Evolutionary conservation across 2,888 invertebrate genomes (phyloP).

Genomic region (Diarsia mendica): DNA sequence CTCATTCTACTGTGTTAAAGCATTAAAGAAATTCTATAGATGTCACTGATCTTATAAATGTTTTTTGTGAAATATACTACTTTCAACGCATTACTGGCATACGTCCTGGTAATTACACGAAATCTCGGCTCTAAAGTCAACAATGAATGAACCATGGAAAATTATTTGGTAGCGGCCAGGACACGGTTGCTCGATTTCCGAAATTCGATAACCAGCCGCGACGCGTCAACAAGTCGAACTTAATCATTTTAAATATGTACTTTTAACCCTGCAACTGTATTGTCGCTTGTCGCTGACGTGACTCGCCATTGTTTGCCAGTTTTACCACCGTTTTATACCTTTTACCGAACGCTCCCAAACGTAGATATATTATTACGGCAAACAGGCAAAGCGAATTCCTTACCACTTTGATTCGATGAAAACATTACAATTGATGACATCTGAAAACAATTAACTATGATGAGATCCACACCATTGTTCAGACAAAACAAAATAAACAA

Average conservation of each 20-base stretch:
- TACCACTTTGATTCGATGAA: conserved; percentile 51
- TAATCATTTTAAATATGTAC: conserved; percentile 87
- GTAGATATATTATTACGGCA: conserved; percentile 61
- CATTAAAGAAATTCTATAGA: conserved; percentile 33
- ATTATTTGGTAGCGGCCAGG: conserved; percentile 79
- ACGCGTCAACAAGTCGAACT: conserved; percentile 88
- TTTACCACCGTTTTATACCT: conserved; percentile 78
- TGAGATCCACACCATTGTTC: conserved; percentile 32
- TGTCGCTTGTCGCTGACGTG: conserved; percentile 75
- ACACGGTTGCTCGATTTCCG: conserved; percentile 74
- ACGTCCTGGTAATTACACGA: conserved; percentile 60
- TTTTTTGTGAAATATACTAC: conserved; percentile 4
- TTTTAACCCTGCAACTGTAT: conserved; percentile 81
- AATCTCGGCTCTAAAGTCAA: conserved; percentile 60
- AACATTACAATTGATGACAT: conserved; percentile 51
- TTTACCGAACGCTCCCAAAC: conserved; percentile 64
- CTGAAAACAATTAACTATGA: conserved; percentile 44
- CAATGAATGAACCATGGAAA: conserved; percentile 78
- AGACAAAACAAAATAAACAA: conserved; percentile 28
- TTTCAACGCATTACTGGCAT: conserved; percentile 26
- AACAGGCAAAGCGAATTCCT: conserved; percentile 47
- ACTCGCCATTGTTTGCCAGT: conserved; percentile 84
- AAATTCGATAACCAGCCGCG: conserved; percentile 86
- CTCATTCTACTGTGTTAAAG: conserved; percentile 32
- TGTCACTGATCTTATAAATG: conserved; percentile 15